A percentile compares a stretch with the other conserved stretches of the same genome.
phyloP scores from a whole-genome alignment of 2,888 invertebrate species.

The Cynaeus angustus region DNA sequence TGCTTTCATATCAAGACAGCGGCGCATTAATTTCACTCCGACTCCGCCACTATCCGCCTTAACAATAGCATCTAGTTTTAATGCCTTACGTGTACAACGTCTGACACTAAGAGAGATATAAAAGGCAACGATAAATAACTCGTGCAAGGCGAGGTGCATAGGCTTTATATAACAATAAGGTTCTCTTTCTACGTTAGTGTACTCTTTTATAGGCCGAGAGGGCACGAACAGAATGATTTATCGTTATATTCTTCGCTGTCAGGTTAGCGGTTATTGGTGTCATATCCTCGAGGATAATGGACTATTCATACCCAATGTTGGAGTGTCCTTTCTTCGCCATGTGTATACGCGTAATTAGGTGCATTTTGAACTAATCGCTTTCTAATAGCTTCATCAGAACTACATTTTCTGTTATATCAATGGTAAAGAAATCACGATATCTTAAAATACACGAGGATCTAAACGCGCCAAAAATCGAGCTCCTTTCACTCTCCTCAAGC shows the following conservation, averaged over 20 bases:
- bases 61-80: constrained; percentile 42
- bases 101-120: constrained; percentile 50
- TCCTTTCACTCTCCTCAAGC: constrained; percentile 11
- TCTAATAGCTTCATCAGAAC: constrained; percentile 42
- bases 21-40: constrained; percentile 33
- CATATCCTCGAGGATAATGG: constrained; percentile 61
- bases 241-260: constrained; percentile 54
- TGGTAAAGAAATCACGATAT: background rate
- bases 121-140: constrained; percentile 50
- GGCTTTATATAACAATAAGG: constrained; percentile 27
- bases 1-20: constrained; percentile 30
- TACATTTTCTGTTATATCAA: constrained; percentile 3
- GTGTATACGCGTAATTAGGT: constrained; percentile 31
- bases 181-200: constrained; percentile 3
- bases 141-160: constrained; percentile 20
- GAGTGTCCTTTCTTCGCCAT: constrained; percentile 32
- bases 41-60: constrained; percentile 24
- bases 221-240: constrained; percentile 54
- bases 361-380: constrained; percentile 45
- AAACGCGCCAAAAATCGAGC: background rate
- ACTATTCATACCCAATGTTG: constrained; percentile 57
- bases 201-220: constrained; percentile 38
- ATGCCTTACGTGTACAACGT: constrained; percentile 39
- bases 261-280: constrained; percentile 61
- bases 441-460: background rate